phyloP scores from a whole-genome alignment of 2,888 invertebrate genomes.

The Oscheius myriophilus region DNA sequence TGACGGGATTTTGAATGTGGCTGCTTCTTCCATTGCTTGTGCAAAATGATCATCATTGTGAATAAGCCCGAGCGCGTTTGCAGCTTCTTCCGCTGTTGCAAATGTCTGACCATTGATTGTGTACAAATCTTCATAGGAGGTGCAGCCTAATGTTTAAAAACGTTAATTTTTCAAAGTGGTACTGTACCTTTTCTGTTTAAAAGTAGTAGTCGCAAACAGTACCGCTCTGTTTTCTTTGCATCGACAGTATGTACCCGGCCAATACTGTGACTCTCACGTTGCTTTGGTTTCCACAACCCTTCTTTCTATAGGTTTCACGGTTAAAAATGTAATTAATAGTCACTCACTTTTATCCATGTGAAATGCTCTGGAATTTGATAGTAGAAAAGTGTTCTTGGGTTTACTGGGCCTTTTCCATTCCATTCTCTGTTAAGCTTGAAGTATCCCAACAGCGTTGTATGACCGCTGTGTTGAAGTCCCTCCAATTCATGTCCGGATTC shows the following conservation, averaged over 20 bases:
- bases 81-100: not conserved
- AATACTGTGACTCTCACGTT: not conserved
- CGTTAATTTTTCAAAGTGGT: not conserved
- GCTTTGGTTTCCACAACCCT: not conserved
- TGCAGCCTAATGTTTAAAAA: not conserved
- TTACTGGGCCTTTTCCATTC: not conserved
- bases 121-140: constrained; percentile 13
- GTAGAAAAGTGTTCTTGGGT: not conserved
- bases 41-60: too few species aligned
- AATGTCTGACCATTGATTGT: not conserved
- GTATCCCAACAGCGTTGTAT: not conserved
- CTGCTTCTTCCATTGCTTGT: too few species aligned
- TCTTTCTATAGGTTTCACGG: too few species aligned
- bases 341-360: not conserved
- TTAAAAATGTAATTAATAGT: too few species aligned
- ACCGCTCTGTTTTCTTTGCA: constrained; percentile 5
- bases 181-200: not conserved
- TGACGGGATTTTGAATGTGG: too few species aligned
- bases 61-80: not conserved
- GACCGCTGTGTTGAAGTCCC: not conserved
- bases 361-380: constrained; percentile 1
- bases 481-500: constrained; percentile 4
- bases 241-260: not conserved
- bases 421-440: not conserved
- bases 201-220: not conserved